Percentiles rank a stretch among this genome's conserved stretches.
These are phyloP conservation scores for Tuta absoluta DNA, from an alignment of 2,888 invertebrate species.

Conservation along the genomic window DNA sequence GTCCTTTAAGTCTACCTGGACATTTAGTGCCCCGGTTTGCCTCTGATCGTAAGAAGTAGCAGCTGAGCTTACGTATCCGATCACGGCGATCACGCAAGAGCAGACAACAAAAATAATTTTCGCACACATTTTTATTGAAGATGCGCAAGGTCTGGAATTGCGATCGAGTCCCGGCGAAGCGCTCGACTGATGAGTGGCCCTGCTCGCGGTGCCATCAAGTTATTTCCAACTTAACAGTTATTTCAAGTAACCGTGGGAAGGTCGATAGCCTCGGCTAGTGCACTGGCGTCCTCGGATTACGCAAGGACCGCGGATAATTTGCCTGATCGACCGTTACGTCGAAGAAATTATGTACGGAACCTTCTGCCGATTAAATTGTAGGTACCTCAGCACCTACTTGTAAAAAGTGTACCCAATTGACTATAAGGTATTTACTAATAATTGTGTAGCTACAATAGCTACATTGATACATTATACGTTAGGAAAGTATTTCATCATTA, in stretches of 20 bases:
- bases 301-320: constrained; percentile 62
- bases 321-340: constrained; percentile 44
- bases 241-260: constrained; percentile 76
- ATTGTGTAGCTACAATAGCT: too few relatives aligned
- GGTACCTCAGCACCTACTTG: too few relatives aligned
- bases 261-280: constrained; percentile 76
- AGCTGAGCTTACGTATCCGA: constrained; percentile 46
- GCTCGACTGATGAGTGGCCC: constrained; percentile 58
- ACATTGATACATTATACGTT: too few relatives aligned
- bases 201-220: constrained; percentile 63
- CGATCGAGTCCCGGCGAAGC: constrained; percentile 57
- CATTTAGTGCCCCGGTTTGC: constrained; percentile 89
- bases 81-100: constrained; percentile 44
- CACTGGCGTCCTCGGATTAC: constrained; percentile 67
- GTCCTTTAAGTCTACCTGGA: constrained; percentile 90
- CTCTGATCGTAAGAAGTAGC: constrained; percentile 83
- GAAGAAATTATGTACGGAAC: not conserved
- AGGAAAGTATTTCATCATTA: too few relatives aligned
- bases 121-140: constrained; percentile 33
- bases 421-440: too few relatives aligned
- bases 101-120: constrained; percentile 37
- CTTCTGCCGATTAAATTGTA: not conserved
- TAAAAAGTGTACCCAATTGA: too few relatives aligned
- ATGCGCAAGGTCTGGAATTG: constrained; percentile 41
- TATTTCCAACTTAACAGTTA: constrained; percentile 79